Conservation (phyloP, 2,888 invertebrate species). For the Pasiphila rectangulata region DNA sequence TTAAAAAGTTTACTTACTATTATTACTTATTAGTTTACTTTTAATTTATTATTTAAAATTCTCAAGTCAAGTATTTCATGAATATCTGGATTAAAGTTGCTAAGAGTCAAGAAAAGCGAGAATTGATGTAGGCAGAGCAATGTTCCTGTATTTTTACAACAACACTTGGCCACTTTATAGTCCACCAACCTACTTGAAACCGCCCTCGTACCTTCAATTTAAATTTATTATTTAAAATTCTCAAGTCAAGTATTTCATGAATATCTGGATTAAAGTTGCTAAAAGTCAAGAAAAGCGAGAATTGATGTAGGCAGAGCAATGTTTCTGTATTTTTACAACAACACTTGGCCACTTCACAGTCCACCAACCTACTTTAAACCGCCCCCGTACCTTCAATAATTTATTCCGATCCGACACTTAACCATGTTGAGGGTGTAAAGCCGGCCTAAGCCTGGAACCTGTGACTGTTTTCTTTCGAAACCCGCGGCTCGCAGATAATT, state of each 20-base stretch:
- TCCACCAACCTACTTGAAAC: no score
- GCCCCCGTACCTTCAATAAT: conserved; percentile 49
- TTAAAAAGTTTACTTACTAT: no score
- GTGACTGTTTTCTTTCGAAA: conserved; percentile 56
- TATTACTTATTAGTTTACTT: no score
- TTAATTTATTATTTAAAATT: conserved; percentile 21
- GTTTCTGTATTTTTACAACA: not conserved
- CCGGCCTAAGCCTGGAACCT: conserved; percentile 33
- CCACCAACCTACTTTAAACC: conserved; percentile 14
- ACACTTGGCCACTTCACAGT: not conserved
- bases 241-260: conserved; percentile 9
- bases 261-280: conserved; percentile 12
- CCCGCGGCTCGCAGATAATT: conserved; percentile 55
- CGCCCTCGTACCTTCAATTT: no score
- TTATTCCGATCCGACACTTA: conserved; percentile 53
- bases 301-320: not conserved
- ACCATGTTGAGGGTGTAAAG: conserved; percentile 38
- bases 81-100: conserved; percentile 15
- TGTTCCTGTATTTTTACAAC: no score
- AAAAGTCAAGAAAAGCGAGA: not conserved
- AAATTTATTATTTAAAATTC: conserved; percentile 20
- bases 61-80: conserved; percentile 6
- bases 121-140: not conserved
- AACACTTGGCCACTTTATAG: no score
- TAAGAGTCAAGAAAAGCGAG: not conserved